Evolutionary conservation across 2,797 vertebrate genomes (phyloP).

Genomic region (Labroides dimidiatus): DNA sequence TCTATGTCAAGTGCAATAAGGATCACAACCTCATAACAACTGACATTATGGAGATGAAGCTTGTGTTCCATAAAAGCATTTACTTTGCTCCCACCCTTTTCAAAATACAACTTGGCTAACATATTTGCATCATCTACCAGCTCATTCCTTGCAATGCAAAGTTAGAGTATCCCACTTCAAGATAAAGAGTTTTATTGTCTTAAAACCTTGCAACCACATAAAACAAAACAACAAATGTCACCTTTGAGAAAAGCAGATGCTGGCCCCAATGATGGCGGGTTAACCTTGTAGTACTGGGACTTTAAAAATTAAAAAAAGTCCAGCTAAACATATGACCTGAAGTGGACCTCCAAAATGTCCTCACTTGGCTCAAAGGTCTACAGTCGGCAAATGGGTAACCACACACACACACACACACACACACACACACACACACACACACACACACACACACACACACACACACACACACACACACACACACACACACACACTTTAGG

Average conservation of each 20-base stretch:
- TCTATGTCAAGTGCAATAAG: too few species aligned
- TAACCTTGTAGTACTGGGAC: not conserved
- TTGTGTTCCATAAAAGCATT: not conserved
- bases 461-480: conserved; percentile 37
- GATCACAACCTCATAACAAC: too few species aligned
- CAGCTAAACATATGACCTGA: not conserved
- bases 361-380: not conserved
- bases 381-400: not conserved
- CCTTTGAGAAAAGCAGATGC: not conserved
- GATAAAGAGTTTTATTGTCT: not conserved
- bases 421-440: conserved; percentile 45
- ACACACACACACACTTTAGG: conserved; percentile 30
- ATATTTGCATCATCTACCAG: not conserved
- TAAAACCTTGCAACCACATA: not conserved
- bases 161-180: not conserved
- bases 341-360: not conserved
- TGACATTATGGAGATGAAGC: not conserved
- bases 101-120: not conserved
- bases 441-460: conserved; percentile 47
- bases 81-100: not conserved
- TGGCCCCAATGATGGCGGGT: not conserved
- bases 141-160: not conserved
- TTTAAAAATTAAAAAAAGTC: not conserved
- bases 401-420: conserved; percentile 35
- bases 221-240: not conserved